phyloP scores from a whole-genome alignment of 2,113 vertebrate genomes.

The Ophthalmolycus amberensis region DNA sequence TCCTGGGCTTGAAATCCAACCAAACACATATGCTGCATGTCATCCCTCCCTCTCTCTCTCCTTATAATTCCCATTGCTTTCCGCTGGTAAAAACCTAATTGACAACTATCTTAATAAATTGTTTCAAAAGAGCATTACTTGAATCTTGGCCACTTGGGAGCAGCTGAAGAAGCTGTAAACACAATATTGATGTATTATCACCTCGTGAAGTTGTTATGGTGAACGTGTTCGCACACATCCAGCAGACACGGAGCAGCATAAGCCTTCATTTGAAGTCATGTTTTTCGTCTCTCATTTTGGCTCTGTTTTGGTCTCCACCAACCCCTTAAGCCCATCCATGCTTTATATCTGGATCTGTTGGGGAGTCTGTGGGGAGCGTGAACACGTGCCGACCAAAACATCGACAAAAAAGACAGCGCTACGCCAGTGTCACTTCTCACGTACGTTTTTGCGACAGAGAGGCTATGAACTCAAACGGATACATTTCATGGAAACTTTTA shows the following conservation, averaged over 20 bases:
- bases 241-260: neutral
- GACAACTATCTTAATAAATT: neutral
- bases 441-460: neutral
- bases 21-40: slow-evolving; percentile 20
- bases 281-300: neutral
- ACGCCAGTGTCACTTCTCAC: neutral
- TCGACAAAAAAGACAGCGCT: neutral
- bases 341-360: neutral
- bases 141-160: neutral
- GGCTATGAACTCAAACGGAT: no score
- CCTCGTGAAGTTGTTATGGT: neutral
- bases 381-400: neutral
- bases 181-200: neutral
- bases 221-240: neutral
- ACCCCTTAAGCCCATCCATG: neutral
- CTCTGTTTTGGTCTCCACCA: slow-evolving; percentile 1
- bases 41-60: neutral
- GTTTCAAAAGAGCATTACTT: neutral
- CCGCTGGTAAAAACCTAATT: neutral
- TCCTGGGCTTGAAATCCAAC: slow-evolving; percentile 29
- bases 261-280: neutral
- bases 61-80: neutral
- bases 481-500: no score
- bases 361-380: neutral
- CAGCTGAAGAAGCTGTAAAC: neutral